These are phyloP conservation scores for Prosopocoilus inquinatus DNA, from an alignment of 2,888 invertebrate species.

Conservation along the genomic window DNA sequence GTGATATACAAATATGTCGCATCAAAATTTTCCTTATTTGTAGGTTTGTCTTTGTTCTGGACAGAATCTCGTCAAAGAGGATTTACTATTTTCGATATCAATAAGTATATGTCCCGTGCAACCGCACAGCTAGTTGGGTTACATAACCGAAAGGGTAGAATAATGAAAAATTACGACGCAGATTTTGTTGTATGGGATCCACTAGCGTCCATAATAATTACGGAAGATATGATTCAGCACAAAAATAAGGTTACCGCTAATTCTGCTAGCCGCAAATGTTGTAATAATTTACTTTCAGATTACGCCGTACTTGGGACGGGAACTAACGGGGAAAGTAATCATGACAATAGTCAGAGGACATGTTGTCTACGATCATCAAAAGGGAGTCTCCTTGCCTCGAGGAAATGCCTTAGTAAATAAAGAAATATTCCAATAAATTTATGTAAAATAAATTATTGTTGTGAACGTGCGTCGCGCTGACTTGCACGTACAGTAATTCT, in stretches of 20 bases:
- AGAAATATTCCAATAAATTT: too few species aligned
- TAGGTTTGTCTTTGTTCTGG: constrained; percentile 69
- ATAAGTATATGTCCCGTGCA: constrained; percentile 59
- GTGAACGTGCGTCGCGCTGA: too few species aligned
- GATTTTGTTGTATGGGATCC: constrained; percentile 73
- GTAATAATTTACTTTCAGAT: constrained; percentile 49
- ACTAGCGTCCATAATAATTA: constrained; percentile 58
- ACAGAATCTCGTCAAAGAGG: constrained; percentile 59
- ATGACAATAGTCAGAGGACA: constrained; percentile 66
- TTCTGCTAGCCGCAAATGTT: too few species aligned
- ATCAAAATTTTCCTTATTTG: not conserved
- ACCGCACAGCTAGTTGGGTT: constrained; percentile 65
- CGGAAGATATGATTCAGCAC: constrained; percentile 60
- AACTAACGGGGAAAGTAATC: constrained; percentile 61
- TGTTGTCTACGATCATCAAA: constrained; percentile 56
- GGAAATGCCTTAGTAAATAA: constrained; percentile 41
- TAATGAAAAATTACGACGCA: constrained; percentile 64
- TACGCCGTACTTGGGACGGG: constrained; percentile 64
- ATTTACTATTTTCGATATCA: constrained; percentile 56
- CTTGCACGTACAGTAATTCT: too few species aligned
- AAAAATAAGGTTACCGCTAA: constrained; percentile 62
- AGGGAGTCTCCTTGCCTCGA: constrained; percentile 46
- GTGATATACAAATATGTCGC: not conserved
- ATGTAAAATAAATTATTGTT: too few species aligned
- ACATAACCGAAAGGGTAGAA: constrained; percentile 60